Evolutionary conservation across 2,797 vertebrate species (phyloP).

Genomic region (Carcharodon carcharias): DNA sequence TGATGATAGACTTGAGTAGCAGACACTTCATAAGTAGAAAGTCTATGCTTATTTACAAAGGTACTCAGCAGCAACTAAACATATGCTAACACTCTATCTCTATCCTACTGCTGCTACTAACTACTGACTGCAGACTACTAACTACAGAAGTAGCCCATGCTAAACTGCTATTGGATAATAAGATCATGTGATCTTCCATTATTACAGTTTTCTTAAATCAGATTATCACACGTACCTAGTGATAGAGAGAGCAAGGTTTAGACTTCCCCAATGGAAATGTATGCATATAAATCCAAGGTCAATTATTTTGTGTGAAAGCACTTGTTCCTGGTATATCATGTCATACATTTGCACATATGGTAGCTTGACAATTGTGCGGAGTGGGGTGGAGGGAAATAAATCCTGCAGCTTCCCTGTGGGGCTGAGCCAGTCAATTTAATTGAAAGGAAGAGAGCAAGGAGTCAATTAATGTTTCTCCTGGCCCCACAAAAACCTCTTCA

Average conservation of each 20-base stretch:
- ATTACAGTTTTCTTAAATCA: too few species aligned
- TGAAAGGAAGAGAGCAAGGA: background rate
- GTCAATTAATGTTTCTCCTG: background rate
- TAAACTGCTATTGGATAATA: too few species aligned
- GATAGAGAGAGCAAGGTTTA: background rate
- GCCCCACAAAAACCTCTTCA: background rate
- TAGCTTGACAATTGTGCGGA: background rate
- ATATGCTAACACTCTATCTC: too few species aligned
- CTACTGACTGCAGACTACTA: too few species aligned
- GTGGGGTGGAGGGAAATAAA: too few species aligned
- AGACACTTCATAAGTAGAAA: too few species aligned
- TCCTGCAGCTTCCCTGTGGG: background rate
- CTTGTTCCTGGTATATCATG: background rate
- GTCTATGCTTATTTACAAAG: too few species aligned
- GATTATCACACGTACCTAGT: background rate
- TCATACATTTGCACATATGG: background rate
- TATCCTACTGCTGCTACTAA: too few species aligned
- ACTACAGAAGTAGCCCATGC: too few species aligned
- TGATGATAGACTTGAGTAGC: too few species aligned
- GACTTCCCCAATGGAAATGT: background rate
- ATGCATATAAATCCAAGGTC: background rate
- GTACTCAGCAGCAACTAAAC: too few species aligned
- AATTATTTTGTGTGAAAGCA: background rate
- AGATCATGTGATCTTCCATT: too few species aligned
- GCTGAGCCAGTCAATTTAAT: background rate